A percentile compares a stretch with the other conserved stretches of the same genome.
Evolutionary conservation across 2,888 invertebrate genomes (phyloP).

Genomic region (Campaea margaritaria): DNA sequence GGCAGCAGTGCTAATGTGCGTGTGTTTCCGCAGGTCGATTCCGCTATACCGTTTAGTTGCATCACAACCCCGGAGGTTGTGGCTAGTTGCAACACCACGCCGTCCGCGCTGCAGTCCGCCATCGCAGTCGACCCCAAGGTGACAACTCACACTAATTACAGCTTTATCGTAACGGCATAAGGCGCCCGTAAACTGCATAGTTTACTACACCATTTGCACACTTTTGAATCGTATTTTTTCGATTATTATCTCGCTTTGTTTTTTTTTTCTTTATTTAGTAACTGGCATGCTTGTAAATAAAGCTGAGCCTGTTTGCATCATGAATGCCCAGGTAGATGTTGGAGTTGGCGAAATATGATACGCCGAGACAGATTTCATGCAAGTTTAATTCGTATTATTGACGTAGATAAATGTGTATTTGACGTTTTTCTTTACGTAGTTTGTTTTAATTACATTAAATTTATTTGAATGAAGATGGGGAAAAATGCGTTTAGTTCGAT

Average conservation of each 20-base stretch:
- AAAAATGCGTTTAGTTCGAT: no score
- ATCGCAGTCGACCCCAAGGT: conserved; percentile 76
- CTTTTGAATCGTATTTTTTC: conserved; percentile 40
- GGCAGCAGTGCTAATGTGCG: conserved; percentile 37
- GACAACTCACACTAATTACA: conserved; percentile 29
- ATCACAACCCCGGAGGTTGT: conserved; percentile 82
- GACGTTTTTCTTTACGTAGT: background rate
- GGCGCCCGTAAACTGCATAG: conserved; percentile 5
- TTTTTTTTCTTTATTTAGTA: conserved; percentile 21
- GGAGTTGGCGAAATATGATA: conserved; percentile 7
- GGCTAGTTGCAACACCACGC: conserved; percentile 76
- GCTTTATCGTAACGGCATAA: conserved; percentile 12
- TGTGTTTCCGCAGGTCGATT: conserved; percentile 73
- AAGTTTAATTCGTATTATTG: conserved; percentile 8
- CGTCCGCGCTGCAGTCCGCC: conserved; percentile 64
- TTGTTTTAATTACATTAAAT: background rate
- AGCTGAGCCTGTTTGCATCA: conserved; percentile 26
- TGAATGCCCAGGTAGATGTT: conserved; percentile 16
- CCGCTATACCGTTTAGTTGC: conserved; percentile 82
- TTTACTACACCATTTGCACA: conserved; percentile 50
- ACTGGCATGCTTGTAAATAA: conserved; percentile 31
- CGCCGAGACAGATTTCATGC: conserved; percentile 9
- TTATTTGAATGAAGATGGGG: background rate
- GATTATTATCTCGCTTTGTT: conserved; percentile 23
- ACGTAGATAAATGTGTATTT: conserved; percentile 4